Conservation (phyloP, 2,113 vertebrate species). For the Micronycteris hirsuta region DNA sequence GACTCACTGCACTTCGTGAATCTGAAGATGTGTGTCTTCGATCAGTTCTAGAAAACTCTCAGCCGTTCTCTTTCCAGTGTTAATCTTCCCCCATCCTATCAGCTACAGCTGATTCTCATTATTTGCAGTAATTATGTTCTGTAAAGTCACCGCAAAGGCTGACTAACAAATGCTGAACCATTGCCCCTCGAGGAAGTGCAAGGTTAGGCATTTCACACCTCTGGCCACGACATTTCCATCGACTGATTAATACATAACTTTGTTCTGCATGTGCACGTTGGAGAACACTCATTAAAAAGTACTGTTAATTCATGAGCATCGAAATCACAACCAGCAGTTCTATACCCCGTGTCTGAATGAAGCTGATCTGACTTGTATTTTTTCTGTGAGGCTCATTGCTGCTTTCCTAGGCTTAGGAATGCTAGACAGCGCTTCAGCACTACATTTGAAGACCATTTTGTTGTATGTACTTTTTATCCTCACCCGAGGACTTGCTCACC, state of each 20-base stretch:
- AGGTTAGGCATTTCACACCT: neutral
- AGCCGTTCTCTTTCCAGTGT: neutral
- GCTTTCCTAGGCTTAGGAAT: neutral
- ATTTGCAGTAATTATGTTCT: neutral
- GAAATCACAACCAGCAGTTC: neutral
- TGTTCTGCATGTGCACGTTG: neutral
- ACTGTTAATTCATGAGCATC: neutral
- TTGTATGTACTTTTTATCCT: too few species aligned
- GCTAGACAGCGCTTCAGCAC: neutral
- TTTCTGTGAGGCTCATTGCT: neutral
- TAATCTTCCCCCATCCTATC: too few species aligned
- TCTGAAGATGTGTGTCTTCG: neutral
- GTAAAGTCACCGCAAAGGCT: neutral
- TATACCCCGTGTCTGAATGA: neutral
- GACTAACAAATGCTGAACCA: neutral
- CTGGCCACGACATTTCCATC: neutral
- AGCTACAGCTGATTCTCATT: neutral
- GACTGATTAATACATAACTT: neutral
- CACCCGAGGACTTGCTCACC: too few species aligned
- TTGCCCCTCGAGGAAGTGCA: too few species aligned
- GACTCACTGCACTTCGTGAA: neutral
- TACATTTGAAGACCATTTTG: neutral
- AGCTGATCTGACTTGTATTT: neutral
- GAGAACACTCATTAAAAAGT: neutral
- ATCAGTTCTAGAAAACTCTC: neutral